phyloP scores from a whole-genome alignment of 1,140 invertebrate genomes.

The Drosophila triauraria region DNA sequence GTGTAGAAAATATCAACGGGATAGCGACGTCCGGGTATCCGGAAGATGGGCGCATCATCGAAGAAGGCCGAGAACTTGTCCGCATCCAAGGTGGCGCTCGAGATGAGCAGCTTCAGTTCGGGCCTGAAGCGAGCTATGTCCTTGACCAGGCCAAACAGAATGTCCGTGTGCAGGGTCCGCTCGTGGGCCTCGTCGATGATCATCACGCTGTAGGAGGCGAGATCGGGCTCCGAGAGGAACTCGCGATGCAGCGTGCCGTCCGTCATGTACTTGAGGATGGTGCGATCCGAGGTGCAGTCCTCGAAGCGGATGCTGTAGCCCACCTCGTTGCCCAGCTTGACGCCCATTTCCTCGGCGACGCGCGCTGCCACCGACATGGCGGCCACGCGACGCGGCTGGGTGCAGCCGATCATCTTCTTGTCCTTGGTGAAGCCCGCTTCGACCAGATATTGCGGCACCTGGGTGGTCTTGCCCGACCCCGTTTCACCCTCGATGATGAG shows the following conservation, averaged over 20 bases:
- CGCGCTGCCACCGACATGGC: constrained; percentile 99
- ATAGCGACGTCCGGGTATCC: constrained; percentile 95
- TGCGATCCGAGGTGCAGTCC: constrained; percentile 98
- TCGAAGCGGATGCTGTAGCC: constrained; percentile 99
- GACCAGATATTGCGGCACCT: constrained; percentile 98
- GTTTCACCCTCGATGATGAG: constrained; percentile 99
- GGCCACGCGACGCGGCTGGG: constrained; percentile 98
- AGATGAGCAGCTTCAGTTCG: constrained; percentile 98
- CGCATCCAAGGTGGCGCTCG: constrained; percentile 98
- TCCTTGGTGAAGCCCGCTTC: constrained; percentile 95
- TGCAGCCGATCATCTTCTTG: constrained; percentile 96
- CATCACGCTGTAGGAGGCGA: constrained; percentile 97
- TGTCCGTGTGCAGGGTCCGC: constrained; percentile 98
- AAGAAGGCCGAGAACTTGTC: constrained; percentile 99
- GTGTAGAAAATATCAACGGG: constrained; percentile 99
- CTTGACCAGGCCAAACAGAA: constrained; percentile 99
- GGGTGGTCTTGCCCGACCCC: constrained; percentile 99
- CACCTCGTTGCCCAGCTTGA: constrained; percentile 99
- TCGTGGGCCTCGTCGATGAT: constrained; percentile 99
- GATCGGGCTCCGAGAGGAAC: constrained; percentile 98
- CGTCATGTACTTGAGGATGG: constrained; percentile 99
- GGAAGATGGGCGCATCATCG: constrained; percentile 98
- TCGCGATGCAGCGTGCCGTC: constrained; percentile 99
- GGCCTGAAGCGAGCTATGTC: constrained; percentile 97
- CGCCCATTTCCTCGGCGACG: constrained; percentile 99